Evolutionary conservation across 1,140 invertebrate species (phyloP).

Genomic region (Chrysopa pallens): DNA sequence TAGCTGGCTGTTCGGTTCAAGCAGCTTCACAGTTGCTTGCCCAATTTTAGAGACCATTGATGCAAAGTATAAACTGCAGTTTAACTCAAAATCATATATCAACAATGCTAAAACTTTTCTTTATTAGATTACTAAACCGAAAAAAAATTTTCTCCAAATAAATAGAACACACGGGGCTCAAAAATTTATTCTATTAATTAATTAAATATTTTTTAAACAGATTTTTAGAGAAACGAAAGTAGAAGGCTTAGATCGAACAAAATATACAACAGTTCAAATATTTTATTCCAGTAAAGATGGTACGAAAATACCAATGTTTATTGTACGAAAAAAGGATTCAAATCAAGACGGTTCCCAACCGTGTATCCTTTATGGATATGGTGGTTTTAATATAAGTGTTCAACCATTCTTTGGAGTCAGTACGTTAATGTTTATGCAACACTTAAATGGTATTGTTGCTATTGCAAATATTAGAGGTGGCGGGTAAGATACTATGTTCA

Average conservation of each 20-base stretch:
- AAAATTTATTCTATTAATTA: conserved; percentile 1
- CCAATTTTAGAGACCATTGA: no score
- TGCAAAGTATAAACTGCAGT: no score
- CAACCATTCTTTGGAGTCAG: conserved; percentile 71
- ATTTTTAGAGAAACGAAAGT: conserved; percentile 71
- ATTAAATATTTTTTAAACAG: conserved; percentile 27
- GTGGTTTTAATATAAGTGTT: conserved; percentile 88
- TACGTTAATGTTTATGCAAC: conserved; percentile 74
- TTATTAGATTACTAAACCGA: no score
- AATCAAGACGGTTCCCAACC: conserved; percentile 51
- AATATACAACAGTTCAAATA: conserved; percentile 75
- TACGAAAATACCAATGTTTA: conserved; percentile 94
- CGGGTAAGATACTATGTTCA: conserved; percentile 39
- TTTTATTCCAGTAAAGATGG: conserved; percentile 93
- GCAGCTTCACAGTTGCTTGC: no score
- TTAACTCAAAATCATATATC: no score
- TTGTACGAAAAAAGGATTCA: conserved; percentile 65
- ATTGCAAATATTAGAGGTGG: conserved; percentile 92
- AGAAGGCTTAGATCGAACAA: conserved; percentile 59
- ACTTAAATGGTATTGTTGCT: conserved; percentile 76
- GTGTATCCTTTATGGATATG: conserved; percentile 88
- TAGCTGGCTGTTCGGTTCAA: no score
- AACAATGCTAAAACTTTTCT: no score
- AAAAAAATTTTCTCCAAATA: no score
- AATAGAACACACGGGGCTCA: conserved; percentile 8